Percentiles rank a stretch among this genome's conserved stretches.
Conservation (phyloP, 2,113 vertebrate species). For the Boulengeromyrus knoepffleri region DNA sequence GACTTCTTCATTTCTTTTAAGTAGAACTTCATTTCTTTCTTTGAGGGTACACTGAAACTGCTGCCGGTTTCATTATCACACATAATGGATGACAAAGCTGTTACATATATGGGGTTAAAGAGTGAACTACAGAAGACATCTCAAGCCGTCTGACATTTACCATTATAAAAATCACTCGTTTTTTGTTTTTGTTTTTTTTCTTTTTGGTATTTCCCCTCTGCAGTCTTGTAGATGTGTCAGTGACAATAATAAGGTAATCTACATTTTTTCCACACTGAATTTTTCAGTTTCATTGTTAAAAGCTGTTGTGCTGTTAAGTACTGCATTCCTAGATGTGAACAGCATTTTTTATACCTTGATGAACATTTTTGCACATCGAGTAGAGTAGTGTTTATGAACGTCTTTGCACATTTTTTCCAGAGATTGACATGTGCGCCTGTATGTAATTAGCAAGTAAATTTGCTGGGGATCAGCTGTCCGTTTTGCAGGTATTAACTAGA, state of each 20-base stretch:
- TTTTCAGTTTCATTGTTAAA: background rate
- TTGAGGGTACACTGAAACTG: slow-evolving; percentile 55
- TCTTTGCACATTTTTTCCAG: background rate
- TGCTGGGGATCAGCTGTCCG: background rate
- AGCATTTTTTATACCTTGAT: background rate
- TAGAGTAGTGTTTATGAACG: background rate
- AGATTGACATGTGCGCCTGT: background rate
- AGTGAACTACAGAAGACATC: background rate
- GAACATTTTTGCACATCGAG: background rate
- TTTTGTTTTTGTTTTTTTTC: background rate
- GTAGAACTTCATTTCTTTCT: slow-evolving; percentile 41
- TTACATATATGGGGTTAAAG: slow-evolving; percentile 19
- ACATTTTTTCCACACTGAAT: background rate
- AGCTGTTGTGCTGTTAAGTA: background rate
- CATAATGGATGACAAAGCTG: slow-evolving; percentile 16
- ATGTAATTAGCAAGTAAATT: background rate
- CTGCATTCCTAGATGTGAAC: background rate
- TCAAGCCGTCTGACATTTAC: slow-evolving; percentile 42
- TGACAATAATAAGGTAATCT: background rate
- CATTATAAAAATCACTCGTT: background rate
- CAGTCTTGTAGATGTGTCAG: background rate
- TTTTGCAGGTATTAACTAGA: background rate
- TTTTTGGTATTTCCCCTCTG: background rate
- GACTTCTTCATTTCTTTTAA: slow-evolving; percentile 51
- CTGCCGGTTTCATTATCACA: slow-evolving; percentile 46